A percentile compares a stretch with the other conserved stretches of the same genome.
Conservation (phyloP, 2,797 vertebrate genomes). For the Adelosebastes latens region DNA sequence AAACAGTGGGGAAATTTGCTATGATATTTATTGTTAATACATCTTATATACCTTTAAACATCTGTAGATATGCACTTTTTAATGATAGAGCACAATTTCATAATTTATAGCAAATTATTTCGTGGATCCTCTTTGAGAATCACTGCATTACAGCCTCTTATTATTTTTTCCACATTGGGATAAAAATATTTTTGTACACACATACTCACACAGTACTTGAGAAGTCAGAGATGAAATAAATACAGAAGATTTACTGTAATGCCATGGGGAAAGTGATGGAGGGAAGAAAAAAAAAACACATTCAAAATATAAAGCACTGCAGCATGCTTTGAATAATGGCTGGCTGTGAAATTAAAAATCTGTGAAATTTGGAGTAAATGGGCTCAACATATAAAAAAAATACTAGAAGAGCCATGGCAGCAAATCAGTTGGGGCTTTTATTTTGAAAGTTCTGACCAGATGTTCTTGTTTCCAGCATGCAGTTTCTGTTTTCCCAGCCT, state of each 20-base stretch:
- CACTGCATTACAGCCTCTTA: too few relatives aligned
- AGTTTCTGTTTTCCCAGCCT: conserved; percentile 11
- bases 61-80: too few relatives aligned
- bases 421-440: conserved; percentile 39
- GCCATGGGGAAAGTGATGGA: not conserved
- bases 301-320: not conserved
- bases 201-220: not conserved
- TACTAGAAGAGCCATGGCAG: not conserved
- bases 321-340: not conserved
- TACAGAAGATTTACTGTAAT: not conserved
- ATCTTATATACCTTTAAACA: too few relatives aligned
- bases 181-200: too few relatives aligned
- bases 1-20: too few relatives aligned
- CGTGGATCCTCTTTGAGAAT: too few relatives aligned
- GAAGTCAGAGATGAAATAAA: not conserved
- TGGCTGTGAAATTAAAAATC: not conserved
- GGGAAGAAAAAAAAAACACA: not conserved
- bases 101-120: too few relatives aligned
- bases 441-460: conserved; percentile 44
- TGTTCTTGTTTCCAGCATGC: not conserved
- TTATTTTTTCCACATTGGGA: too few relatives aligned
- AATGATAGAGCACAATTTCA: too few relatives aligned
- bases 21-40: too few relatives aligned
- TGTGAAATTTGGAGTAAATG: not conserved
- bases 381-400: not conserved